Evolutionary conservation across 1,140 invertebrate genomes (phyloP).

Genomic region (Diuraphis noxia): DNA sequence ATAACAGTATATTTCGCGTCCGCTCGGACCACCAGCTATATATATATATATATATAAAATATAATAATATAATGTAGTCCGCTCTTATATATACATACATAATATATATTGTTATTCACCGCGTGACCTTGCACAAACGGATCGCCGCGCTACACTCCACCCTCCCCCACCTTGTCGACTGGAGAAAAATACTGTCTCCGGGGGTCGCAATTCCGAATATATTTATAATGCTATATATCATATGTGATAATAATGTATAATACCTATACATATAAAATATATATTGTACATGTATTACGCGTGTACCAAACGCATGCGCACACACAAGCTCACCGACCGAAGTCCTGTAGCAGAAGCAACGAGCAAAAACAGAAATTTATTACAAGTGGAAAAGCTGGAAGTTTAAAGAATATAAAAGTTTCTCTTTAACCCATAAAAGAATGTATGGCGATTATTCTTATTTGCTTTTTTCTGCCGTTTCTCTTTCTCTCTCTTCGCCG

Average conservation of each 20-base stretch:
- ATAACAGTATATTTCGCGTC: slow-evolving; percentile 48
- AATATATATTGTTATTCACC: neutral
- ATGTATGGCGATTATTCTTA: slow-evolving; percentile 51
- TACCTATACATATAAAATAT: neutral
- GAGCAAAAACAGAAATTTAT: slow-evolving; percentile 36
- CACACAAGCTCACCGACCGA: neutral
- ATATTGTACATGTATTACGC: neutral
- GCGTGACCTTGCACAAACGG: neutral
- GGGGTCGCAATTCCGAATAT: slow-evolving; percentile 13
- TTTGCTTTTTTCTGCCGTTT: slow-evolving; percentile 14
- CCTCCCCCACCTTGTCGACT: neutral
- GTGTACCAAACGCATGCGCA: neutral
- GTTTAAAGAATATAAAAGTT: slow-evolving; percentile 51
- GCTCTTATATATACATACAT: neutral
- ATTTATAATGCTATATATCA: neutral
- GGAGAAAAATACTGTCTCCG: slow-evolving; percentile 24
- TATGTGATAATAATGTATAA: neutral
- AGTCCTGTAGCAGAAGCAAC: neutral
- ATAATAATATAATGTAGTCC: neutral
- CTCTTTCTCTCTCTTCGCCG: neutral
- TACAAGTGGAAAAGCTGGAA: slow-evolving; percentile 50
- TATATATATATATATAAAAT: neutral
- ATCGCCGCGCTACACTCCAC: neutral
- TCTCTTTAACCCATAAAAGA: slow-evolving; percentile 50
- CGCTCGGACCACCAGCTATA: neutral